A percentile compares a stretch with the other conserved stretches of the same genome.
Conservation (phyloP, 2,797 vertebrate genomes). For the Anguilla anguilla region DNA sequence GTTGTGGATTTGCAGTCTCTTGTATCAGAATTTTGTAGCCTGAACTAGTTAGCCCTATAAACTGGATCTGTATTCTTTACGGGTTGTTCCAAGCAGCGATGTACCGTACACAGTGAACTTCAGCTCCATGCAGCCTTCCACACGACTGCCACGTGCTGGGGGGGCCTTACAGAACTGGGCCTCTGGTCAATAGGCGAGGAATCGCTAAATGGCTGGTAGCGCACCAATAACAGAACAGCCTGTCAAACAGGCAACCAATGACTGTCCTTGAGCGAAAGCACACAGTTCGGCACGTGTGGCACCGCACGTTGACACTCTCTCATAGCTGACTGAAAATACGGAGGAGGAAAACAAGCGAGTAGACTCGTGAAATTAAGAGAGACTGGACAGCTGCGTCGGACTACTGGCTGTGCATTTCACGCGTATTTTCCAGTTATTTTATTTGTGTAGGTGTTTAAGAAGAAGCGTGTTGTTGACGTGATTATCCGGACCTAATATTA, state of each 20-base stretch:
- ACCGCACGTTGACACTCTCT: slow-evolving; percentile 71
- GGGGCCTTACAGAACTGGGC: slow-evolving; percentile 41
- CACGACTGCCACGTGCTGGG: slow-evolving; percentile 66
- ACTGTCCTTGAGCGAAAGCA: slow-evolving; percentile 46
- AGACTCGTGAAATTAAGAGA: slow-evolving; percentile 4
- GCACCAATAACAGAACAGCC: slow-evolving; percentile 58
- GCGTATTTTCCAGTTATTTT: neutral
- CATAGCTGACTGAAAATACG: slow-evolving; percentile 43
- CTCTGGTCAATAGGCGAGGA: slow-evolving; percentile 56
- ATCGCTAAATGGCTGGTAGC: slow-evolving; percentile 62
- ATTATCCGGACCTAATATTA: neutral
- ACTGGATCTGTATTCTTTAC: neutral
- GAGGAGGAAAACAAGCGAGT: slow-evolving; percentile 53
- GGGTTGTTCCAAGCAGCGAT: neutral
- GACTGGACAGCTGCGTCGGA: neutral
- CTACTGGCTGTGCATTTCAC: neutral
- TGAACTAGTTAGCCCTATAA: neutral
- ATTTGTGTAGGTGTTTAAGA: neutral
- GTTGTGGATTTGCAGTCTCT: neutral
- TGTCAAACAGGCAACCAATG: slow-evolving; percentile 59
- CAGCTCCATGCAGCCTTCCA: slow-evolving; percentile 52
- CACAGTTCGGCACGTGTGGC: slow-evolving; percentile 75
- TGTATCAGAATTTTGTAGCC: neutral
- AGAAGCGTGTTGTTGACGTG: neutral
- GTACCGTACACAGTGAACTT: neutral